Conservation (phyloP, 2,888 invertebrate species). For the Ditula angustiorana region DNA sequence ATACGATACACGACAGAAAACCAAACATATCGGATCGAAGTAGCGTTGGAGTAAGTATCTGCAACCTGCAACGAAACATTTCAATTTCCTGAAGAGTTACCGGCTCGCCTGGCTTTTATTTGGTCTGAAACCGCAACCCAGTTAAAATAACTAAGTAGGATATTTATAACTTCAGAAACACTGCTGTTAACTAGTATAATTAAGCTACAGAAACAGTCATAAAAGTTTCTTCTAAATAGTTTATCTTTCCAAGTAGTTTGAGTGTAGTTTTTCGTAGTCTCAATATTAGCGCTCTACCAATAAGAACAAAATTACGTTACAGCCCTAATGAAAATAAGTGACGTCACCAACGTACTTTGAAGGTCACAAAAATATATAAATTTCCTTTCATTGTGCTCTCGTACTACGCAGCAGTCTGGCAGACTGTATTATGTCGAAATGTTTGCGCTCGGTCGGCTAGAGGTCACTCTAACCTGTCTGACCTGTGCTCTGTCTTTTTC, state of each 20-base stretch:
- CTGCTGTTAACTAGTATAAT: not conserved
- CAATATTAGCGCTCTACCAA: not conserved
- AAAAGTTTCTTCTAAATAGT: not conserved
- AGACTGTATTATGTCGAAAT: slow-evolving; percentile 37
- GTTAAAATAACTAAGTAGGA: slow-evolving; percentile 21
- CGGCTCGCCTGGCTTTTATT: slow-evolving; percentile 39
- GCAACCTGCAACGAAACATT: slow-evolving; percentile 45
- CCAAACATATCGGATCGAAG: slow-evolving; percentile 31
- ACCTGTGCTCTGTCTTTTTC: slow-evolving; percentile 45
- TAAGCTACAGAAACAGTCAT: not conserved
- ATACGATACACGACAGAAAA: slow-evolving; percentile 20
- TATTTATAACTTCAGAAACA: slow-evolving; percentile 1
- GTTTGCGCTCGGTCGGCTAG: slow-evolving; percentile 46
- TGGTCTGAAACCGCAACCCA: slow-evolving; percentile 38
- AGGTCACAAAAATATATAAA: slow-evolving; percentile 15
- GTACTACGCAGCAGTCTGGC: slow-evolving; percentile 40
- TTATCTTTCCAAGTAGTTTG: not conserved
- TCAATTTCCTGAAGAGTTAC: slow-evolving; percentile 51
- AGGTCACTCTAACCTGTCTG: slow-evolving; percentile 54
- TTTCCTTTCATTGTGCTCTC: slow-evolving; percentile 18
- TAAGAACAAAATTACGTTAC: not conserved
- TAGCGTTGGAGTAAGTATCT: slow-evolving; percentile 34
- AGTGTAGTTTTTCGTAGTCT: not conserved
- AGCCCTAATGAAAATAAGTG: slow-evolving; percentile 12
- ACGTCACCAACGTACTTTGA: slow-evolving; percentile 7